A percentile compares a stretch with the other conserved stretches of the same genome.
phyloP scores from a whole-genome alignment of 2,113 vertebrate genomes.

The Dolichallabes microphthalmus region DNA sequence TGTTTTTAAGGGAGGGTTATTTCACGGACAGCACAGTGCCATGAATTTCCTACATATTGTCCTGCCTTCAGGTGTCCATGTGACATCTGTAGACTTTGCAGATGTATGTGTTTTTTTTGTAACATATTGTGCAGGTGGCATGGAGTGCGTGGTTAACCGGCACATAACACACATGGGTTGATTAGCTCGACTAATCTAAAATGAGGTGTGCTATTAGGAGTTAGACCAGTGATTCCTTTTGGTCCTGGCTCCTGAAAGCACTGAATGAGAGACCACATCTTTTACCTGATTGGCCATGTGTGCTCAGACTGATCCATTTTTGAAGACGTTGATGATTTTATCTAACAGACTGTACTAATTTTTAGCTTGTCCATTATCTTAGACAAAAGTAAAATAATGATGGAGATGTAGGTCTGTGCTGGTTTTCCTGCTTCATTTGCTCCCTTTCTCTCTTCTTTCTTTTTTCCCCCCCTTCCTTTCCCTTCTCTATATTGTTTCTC shows the following conservation, averaged over 20 bases:
- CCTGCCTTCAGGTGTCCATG: not conserved
- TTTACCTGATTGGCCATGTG: conserved; percentile 9
- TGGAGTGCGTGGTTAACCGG: conserved; percentile 37
- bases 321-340: conserved; percentile 23
- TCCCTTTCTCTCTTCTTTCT: conserved; percentile 83
- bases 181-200: conserved; percentile 29
- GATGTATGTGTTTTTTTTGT: not conserved
- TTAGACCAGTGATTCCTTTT: not conserved
- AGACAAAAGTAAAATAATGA: conserved; percentile 46
- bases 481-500: conserved; percentile 72
- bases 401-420: conserved; percentile 79
- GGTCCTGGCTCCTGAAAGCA: conserved; percentile 36
- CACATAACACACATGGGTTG: conserved; percentile 8
- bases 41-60: not conserved
- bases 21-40: not conserved
- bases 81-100: not conserved
- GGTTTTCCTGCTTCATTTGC: conserved; percentile 88
- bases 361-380: conserved; percentile 58
- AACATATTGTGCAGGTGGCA: conserved; percentile 23
- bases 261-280: conserved; percentile 30
- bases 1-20: not conserved
- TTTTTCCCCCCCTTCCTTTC: conserved; percentile 74
- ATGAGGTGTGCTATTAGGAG: conserved; percentile 37
- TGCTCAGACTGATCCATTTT: conserved; percentile 23
- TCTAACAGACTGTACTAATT: conserved; percentile 80